Percentiles rank a stretch among this genome's conserved stretches.
phyloP scores from a whole-genome alignment of 2,797 vertebrate genomes.

The Balearica regulorum region DNA sequence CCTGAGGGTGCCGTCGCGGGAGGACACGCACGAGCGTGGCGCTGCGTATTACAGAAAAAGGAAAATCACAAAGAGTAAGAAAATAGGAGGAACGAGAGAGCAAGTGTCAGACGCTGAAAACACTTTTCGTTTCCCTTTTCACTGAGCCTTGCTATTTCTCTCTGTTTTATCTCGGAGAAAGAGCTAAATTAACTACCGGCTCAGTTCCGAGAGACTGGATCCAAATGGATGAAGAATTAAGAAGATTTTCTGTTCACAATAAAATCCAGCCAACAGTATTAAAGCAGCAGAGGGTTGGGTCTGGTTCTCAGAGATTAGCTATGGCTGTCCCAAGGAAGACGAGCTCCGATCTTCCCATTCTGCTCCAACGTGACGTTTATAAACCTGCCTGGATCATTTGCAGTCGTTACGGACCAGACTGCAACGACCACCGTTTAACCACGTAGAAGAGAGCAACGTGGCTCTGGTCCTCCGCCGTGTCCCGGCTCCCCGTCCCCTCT shows the following conservation, averaged over 20 bases:
- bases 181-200: conserved; percentile 33
- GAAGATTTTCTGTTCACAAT: conserved; percentile 51
- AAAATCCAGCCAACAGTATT: background rate
- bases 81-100: background rate
- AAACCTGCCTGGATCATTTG: background rate
- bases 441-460: rapidly evolving
- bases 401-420: background rate
- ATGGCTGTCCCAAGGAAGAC: background rate
- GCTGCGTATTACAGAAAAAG: background rate
- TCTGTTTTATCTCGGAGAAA: conserved; percentile 10
- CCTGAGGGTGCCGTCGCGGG: background rate
- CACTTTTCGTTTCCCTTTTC: background rate
- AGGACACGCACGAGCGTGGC: rapidly evolving
- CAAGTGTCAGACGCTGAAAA: background rate
- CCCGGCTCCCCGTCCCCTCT: background rate
- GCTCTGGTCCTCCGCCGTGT: background rate
- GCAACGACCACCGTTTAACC: background rate
- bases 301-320: conserved; percentile 49
- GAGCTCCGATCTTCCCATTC: background rate
- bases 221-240: conserved; percentile 57
- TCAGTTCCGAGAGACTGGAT: conserved; percentile 41
- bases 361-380: background rate
- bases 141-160: background rate
- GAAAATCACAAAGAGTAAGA: background rate
- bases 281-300: conserved; percentile 14